A percentile compares a stretch with the other conserved stretches of the same genome.
phyloP scores from a whole-genome alignment of 2,113 vertebrate genomes.

The Tyto alba region DNA sequence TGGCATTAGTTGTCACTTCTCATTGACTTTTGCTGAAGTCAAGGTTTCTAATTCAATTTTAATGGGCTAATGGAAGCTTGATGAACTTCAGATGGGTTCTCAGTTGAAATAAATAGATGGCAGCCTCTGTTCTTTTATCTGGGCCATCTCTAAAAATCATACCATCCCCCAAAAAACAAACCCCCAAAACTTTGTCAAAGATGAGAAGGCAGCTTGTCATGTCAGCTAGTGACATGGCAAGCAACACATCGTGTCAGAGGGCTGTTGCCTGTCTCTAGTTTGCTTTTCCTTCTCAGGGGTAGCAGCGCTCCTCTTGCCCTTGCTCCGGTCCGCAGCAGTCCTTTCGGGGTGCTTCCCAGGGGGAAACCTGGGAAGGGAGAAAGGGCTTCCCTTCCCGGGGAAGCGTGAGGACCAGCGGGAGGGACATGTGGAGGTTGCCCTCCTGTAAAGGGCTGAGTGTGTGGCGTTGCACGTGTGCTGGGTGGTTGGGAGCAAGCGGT shows the following conservation, averaged over 20 bases:
- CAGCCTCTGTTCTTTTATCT: not conserved
- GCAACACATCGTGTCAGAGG: accelerated
- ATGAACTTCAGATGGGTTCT: not conserved
- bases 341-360: not conserved
- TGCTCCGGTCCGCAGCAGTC: not conserved
- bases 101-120: not conserved
- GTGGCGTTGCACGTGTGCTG: not conserved
- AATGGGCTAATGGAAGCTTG: not conserved
- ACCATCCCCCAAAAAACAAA: accelerated
- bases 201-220: not conserved
- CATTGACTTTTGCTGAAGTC: not conserved
- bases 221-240: not conserved
- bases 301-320: not conserved
- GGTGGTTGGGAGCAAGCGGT: not conserved
- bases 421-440: not conserved
- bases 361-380: not conserved
- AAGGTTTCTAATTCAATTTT: not conserved
- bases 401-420: not conserved
- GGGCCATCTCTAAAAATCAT: not conserved
- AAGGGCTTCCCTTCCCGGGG: not conserved
- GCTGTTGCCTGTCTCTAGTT: not conserved
- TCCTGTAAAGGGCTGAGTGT: not conserved
- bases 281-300: not conserved
- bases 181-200: not conserved
- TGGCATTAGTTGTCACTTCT: not conserved